These are phyloP conservation scores for zebrafish (Danio rerio) DNA, from an alignment of 2,113 vertebrate genomes.

Conservation along the genomic window GRCz12tu NC_133183.1:63291001-63291500, in stretches of 20 bases:
- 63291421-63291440: too few species aligned
- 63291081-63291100: background rate
- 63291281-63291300: too few species aligned
- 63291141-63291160: conserved; percentile 21
- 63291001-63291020: conserved; percentile 17
- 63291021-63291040: background rate
- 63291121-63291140: conserved; percentile 11
- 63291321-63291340: too few species aligned
- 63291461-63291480: too few species aligned
- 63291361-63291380: too few species aligned
- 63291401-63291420: too few species aligned
- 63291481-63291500: too few species aligned
- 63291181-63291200: background rate
- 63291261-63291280: too few species aligned
- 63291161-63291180: background rate
- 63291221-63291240: background rate
- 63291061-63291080: background rate
- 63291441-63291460: too few species aligned
- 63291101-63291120: background rate
- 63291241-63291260: background rate
- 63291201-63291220: background rate
- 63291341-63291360: too few species aligned
- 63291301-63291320: too few species aligned
- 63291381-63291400: too few species aligned
- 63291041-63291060: background rate